Evolutionary conservation across 2,888 invertebrate genomes (phyloP), one percentile per base, ranked within the genome.

Genomic region (Lepidochitona cinerea): DNA sequence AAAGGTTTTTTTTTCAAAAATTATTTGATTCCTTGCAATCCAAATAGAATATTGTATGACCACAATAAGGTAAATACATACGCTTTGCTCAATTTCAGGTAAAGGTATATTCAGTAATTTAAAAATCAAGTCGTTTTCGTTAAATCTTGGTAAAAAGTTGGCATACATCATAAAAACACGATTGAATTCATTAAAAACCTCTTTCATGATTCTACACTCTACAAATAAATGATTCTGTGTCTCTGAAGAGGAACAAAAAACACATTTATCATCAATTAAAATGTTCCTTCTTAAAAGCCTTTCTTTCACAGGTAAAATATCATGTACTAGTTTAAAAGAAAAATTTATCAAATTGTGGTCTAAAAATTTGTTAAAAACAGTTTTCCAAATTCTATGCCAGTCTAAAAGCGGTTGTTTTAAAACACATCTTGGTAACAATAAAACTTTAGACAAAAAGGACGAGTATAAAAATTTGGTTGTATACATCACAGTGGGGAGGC

Each of bases 311-410:
- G n/a, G n/a, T n/a, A n/a, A n/a, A n/a, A n/a, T n/a, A n/a, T n/a
- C n/a, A n/a, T n/a, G n/a, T n/a, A n/a, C n/a, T n/a, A n/a, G n/a
- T n/a, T 9, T 54, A 54, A 54, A 54, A 26, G 14, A 54, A 54
- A 54, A 54, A 23, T 54, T 9, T n/a, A 54, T 26, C 23, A 59
- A 59, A 59, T 59, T 59, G 59, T 59, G n/a, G 37, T 66, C 4
- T 18, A 66, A 14, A 37, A 66, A 37, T 35, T 35, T 35, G 35
- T 66, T 35, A 66, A 66, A 66, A 18, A 3, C 37, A 35, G 14
- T 66, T 35, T 66, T 66, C 66, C 66, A 66, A 7, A 66, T 59
- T 29, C 23, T 29, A 59, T 29, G 29, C 59, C 59, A 59, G 26
- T 14, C 4, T 29, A 59, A 23, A 14, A 14, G 32, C 18, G 23